Base-by-base conservation (phyloP, 2,113 vertebrate genomes). In the Chloropsis hardwickii region DNA sequence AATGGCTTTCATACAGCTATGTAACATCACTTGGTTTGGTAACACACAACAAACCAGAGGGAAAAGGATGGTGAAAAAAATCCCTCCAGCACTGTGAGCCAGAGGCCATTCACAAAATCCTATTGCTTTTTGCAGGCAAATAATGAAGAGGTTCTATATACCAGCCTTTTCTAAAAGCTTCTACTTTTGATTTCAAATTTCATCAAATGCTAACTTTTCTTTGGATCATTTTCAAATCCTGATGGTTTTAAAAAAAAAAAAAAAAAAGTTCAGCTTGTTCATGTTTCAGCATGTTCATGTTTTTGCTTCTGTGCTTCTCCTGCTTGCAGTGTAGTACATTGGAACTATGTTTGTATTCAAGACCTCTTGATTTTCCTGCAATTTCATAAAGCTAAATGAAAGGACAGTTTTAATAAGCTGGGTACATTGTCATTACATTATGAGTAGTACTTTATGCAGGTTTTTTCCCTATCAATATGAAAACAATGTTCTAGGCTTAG, bases 81-180 rank as follows among this genome's bases (percentile, higher is more conserved):
- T 58, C 13, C 56, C 23, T 58, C 24, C 19, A 29, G 24, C 0
- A 1, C 58, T 2, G 1, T 45, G 5, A 61, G 24, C 27, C n/a
- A 33, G 44, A 12, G 9, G 6, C 7, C 28, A 33, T 56, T 84
- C 47, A 65, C 50, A 88, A 40, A 81, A 65, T 39, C 31, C 37
- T 53, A 4, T 35, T 81, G 56, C 14, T 14, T 28, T 54, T 14
- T 53, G 23, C 47, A 62, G 9, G 12, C 15, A 31, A 65, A 50
- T 39, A 62, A 21, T 13, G 16, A 51, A 66, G n/a, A 80, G 5
- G 20, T 60, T 66, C 18, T 50, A 2, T 51, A 25, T 19, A 58
- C 24, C 12, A 65, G 8, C 23, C 24, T 57, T 79, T 74, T 58
- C 27, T 86, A 47, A 48, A 61, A 12, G 25, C 29, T 85, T 78